Evolutionary conservation across 2,113 vertebrate species (phyloP).

Genomic region (Poicephalus meyeri): DNA sequence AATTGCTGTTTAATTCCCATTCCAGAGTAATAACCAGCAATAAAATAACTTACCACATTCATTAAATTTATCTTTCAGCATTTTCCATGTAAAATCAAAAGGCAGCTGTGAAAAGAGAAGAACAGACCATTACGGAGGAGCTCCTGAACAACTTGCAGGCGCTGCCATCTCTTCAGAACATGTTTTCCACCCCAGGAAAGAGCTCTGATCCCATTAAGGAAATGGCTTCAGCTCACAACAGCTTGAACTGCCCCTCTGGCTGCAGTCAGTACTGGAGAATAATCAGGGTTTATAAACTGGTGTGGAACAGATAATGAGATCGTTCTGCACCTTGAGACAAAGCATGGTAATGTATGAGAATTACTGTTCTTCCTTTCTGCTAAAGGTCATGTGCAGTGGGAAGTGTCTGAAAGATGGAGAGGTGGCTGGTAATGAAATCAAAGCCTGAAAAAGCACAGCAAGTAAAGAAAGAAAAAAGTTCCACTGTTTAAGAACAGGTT

Average conservation of each 20-base stretch:
- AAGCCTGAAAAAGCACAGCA: neutral
- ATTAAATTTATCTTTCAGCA: conserved; percentile 97
- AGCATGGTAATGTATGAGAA: neutral
- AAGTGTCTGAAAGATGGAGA: neutral
- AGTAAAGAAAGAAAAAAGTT: neutral
- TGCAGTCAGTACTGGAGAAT: neutral
- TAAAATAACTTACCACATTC: conserved; percentile 85
- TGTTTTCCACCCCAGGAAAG: accelerated
- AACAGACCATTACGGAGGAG: neutral
- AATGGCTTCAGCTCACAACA: neutral
- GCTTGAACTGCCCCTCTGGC: neutral
- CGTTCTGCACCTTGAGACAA: neutral
- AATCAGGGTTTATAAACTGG: neutral
- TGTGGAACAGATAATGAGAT: neutral
- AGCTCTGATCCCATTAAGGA: neutral
- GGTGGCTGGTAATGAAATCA: neutral
- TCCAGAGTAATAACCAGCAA: neutral
- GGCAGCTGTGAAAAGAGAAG: conserved; percentile 82
- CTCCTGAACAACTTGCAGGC: neutral
- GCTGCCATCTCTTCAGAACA: neutral
- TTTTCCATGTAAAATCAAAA: conserved; percentile 98
- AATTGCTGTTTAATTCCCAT: neutral
- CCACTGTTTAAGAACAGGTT: neutral
- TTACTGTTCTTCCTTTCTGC: neutral
- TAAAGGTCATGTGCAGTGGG: neutral